phyloP scores from a whole-genome alignment of 2,113 vertebrate genomes.

The Pungitius pungitius region DNA sequence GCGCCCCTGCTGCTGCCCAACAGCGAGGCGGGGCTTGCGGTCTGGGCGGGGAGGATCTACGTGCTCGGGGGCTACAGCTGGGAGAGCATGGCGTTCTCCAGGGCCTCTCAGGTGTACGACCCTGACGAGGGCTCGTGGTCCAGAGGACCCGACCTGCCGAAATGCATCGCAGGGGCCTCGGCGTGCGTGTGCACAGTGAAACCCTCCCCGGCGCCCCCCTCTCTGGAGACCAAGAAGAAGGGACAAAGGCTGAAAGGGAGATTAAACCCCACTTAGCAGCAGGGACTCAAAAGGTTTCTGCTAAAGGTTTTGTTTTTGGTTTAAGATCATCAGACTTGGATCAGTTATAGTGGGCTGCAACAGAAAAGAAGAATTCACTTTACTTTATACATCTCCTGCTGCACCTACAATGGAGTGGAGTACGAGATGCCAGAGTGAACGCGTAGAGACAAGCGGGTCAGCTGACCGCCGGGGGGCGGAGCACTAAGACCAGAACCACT shows the following conservation, averaged over 20 bases:
- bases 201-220: constrained; percentile 42
- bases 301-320: no score
- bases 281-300: not conserved
- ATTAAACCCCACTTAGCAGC: constrained; percentile 47
- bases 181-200: constrained; percentile 89
- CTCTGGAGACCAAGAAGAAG: constrained; percentile 81
- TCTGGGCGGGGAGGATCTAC: constrained; percentile 88
- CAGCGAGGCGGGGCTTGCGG: constrained; percentile 91
- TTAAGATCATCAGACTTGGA: not conserved
- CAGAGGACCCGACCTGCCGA: constrained; percentile 88
- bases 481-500: not conserved
- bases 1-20: constrained; percentile 87
- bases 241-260: constrained; percentile 72
- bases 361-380: not conserved
- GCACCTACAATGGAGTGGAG: not conserved
- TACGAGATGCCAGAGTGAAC: not conserved
- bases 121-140: constrained; percentile 85
- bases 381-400: not conserved
- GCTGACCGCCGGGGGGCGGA: not conserved
- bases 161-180: constrained; percentile 89
- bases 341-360: not conserved
- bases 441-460: not conserved
- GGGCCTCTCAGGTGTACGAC: constrained; percentile 89
- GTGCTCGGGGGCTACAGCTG: constrained; percentile 97
- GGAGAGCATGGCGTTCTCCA: constrained; percentile 91